A percentile compares a stretch with the other conserved stretches of the same genome.
Evolutionary conservation across 1,140 invertebrate species (phyloP).

Genomic region (Gryon sp.): DNA sequence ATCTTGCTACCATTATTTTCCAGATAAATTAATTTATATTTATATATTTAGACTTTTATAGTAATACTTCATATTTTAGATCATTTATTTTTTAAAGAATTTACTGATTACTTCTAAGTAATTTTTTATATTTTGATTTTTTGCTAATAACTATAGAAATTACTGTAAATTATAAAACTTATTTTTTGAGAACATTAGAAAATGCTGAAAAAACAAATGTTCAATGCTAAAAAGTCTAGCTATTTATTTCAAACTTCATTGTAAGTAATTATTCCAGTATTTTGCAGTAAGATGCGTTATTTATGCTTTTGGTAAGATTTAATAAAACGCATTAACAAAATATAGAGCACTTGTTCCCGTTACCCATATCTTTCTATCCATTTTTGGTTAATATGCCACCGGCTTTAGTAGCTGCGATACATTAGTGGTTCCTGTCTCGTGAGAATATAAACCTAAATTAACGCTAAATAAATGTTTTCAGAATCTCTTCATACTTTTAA

Average conservation of each 20-base stretch:
- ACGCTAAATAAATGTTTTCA: slow-evolving; percentile 43
- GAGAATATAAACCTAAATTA: slow-evolving; percentile 36
- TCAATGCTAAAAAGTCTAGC: no score
- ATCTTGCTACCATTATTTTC: no score
- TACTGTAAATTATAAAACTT: no score
- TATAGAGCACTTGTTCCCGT: slow-evolving; percentile 22
- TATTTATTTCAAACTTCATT: background rate
- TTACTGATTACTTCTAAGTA: no score
- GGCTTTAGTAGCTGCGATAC: slow-evolving; percentile 39
- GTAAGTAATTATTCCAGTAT: slow-evolving; percentile 20
- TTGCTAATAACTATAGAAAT: no score
- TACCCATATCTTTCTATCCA: slow-evolving; percentile 29
- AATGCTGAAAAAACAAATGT: no score
- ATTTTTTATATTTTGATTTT: no score
- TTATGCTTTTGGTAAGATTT: slow-evolving; percentile 36
- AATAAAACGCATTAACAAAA: slow-evolving; percentile 43
- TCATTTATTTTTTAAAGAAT: no score
- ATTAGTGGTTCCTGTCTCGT: slow-evolving; percentile 36
- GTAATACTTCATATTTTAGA: no score
- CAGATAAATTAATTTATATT: no score
- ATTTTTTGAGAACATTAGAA: no score
- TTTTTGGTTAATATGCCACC: slow-evolving; percentile 42
- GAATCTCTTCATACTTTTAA: slow-evolving; percentile 14
- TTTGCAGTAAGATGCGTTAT: slow-evolving; percentile 14
- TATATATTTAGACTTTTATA: no score